phyloP scores from a whole-genome alignment of 2,888 invertebrate genomes.

The Acrobasis consociella region DNA sequence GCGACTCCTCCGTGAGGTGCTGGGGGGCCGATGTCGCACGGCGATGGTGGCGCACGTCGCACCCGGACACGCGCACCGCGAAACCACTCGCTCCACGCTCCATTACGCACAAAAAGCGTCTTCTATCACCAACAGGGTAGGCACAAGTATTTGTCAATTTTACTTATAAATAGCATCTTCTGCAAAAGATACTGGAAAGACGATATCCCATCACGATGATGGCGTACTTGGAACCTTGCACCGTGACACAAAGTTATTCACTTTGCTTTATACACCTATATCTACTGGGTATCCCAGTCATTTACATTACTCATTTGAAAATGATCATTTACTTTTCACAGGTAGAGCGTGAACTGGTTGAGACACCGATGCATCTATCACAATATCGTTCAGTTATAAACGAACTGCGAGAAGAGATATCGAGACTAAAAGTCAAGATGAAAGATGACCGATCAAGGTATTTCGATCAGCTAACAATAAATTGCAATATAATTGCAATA shows the following conservation, averaged over 20 bases:
- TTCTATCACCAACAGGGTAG: conserved; percentile 94
- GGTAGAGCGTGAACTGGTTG: conserved; percentile 85
- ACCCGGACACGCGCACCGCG: conserved; percentile 90
- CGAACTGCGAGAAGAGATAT: conserved; percentile 93
- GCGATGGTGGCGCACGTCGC: conserved; percentile 99
- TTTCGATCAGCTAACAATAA: too few relatives aligned
- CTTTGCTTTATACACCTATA: too few relatives aligned
- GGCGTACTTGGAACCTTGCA: too few relatives aligned
- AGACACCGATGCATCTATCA: conserved; percentile 90
- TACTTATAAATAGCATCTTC: too few relatives aligned
- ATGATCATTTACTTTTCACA: conserved; percentile 40
- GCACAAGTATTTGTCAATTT: too few relatives aligned
- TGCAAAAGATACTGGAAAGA: too few relatives aligned
- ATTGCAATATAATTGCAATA: too few relatives aligned
- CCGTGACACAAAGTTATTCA: too few relatives aligned
- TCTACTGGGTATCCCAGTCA: too few relatives aligned
- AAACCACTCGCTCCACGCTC: conserved; percentile 96
- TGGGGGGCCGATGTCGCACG: conserved; percentile 96
- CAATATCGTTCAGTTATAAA: conserved; percentile 92
- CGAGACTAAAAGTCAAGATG: conserved; percentile 90
- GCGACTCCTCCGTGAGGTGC: conserved; percentile 91
- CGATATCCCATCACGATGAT: too few relatives aligned
- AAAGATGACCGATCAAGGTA: conserved; percentile 85
- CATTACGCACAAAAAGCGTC: conserved; percentile 97
- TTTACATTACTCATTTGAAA: too few relatives aligned